Base-by-base conservation (phyloP, 2,113 vertebrate species). In the Edolisoma coerulescens region DNA sequence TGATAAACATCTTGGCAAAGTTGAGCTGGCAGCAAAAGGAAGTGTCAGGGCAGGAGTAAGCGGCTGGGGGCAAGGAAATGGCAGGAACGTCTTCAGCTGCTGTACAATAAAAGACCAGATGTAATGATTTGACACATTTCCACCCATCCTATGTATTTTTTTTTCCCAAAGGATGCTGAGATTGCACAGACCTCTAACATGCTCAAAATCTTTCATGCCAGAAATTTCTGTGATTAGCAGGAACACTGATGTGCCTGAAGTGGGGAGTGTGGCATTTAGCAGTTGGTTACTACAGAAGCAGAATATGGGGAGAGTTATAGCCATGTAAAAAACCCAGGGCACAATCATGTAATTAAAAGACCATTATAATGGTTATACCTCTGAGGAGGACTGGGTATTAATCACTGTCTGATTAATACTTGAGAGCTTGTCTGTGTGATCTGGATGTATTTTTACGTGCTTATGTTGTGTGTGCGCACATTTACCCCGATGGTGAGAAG, bases 1-100 rank as follows among this genome's bases (percentile, higher is more conserved):
- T 52, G 92, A 91, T 87, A 87, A 94, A 75, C 44, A 93, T 94
- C 87, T 94, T 91, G 96, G 91, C 93, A 96, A 80, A 89, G 45
- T 76, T 77, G 68, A 52, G 59, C 67, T 96, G 79, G 84, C 89
- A 89, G 80, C 11, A 9, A 77, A 89, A 96, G 63, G 91, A 95
- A 84, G 87, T 61, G 42, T 92, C 54, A 56, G 68, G 80, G 76
- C 76, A 95, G 76, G 63, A 89, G 41, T 53, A 49, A 94, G 84
- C 0, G 1, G 76, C 5, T 80, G 56, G 71, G 83, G 86, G 57
- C 83, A 92, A 95, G 83, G 91, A 92, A 96, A 93, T 84, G 77
- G 91, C 47, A 94, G 68, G 89, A 95, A 92, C 39, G 4, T 86
- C 91, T 89, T 96, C 91, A 92, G 95, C 95, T 96, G 84, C 77